phyloP scores from a whole-genome alignment of 2,888 invertebrate species.

The Eupithecia subfuscata region DNA sequence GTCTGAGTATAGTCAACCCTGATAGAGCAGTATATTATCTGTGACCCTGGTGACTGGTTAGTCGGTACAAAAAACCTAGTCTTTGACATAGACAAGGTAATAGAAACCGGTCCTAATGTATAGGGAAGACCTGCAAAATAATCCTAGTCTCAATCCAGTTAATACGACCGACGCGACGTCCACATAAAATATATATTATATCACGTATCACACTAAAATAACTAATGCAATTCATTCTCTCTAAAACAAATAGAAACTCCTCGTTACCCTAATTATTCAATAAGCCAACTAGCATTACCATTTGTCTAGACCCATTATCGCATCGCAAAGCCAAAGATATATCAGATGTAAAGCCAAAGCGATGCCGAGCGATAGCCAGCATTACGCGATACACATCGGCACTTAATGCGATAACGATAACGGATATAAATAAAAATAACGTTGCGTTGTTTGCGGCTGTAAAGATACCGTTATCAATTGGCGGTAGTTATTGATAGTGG shows the following conservation, averaged over 20 bases:
- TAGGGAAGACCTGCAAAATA: background rate
- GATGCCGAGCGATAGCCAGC: slow-evolving; percentile 69
- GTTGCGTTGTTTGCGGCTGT: slow-evolving; percentile 64
- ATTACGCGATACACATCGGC: slow-evolving; percentile 77
- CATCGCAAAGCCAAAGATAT: slow-evolving; percentile 62
- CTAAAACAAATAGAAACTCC: background rate
- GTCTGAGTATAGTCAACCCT: background rate
- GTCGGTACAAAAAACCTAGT: background rate
- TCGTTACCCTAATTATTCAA: background rate
- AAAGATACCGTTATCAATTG: slow-evolving; percentile 66
- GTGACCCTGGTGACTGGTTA: no score
- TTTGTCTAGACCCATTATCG: slow-evolving; percentile 39
- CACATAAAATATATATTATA: no score
- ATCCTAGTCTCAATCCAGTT: background rate
- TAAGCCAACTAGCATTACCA: background rate
- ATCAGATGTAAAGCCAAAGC: slow-evolving; percentile 60
- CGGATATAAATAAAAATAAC: slow-evolving; percentile 78
- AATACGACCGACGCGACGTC: background rate
- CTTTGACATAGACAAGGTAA: background rate
- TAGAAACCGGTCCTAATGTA: background rate
- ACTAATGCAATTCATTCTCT: background rate
- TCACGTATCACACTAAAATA: background rate
- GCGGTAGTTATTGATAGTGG: slow-evolving; percentile 58
- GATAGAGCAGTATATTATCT: no score
- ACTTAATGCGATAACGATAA: slow-evolving; percentile 71